Base-by-base conservation (phyloP, 2,113 vertebrate genomes). In the Oenanthe oenanthe region DNA sequence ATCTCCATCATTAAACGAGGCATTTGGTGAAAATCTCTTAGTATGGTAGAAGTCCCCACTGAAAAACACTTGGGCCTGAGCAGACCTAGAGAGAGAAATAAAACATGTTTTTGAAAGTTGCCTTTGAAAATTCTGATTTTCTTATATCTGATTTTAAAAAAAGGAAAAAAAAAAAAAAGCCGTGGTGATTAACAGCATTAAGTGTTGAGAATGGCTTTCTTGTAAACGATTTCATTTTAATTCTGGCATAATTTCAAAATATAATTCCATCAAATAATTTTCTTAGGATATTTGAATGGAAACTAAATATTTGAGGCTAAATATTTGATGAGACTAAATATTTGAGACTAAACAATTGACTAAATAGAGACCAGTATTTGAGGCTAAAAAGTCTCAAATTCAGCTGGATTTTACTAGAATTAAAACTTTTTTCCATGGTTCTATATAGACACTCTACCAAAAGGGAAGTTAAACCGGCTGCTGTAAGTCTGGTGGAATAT, bases 61-160 rank as follows among this genome's bases (percentile, higher is more conserved):
- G 56, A 88, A 80, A 83, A 85, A 62, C 26, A 90, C 25, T n/a
- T 82, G 42, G 63, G 58, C 54, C 25, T n/a, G 14, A 71, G n/a
- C 28, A 50, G n/a, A 54, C n/a, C 36, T 82, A 57, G 17, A 53
- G 47, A 88, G 42, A 67, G 28, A 83, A 75, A 76, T n/a, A n/a
- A 74, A 86, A 28, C 6, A 24, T 7, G 3, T 10, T 80, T 80
- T 89, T 84, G 38, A 36, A 86, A 88, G 29, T 36, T 80, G n/a
- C 25, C 45, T 86, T 85, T 85, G 28, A 76, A 92, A 91, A 72
- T 26, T 47, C 10, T 50, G 42, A 7, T 60, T 87, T 93, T 85
- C 31, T 68, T 22, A 61, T 31, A 15, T 78, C 22, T 84, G 34
- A 62, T 84, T 57, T 48, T 7, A 13, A 50, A 9, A 62, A 48